Evolutionary conservation across 2,888 invertebrate genomes (phyloP).

Genomic region (Tetranychus truncatus): DNA sequence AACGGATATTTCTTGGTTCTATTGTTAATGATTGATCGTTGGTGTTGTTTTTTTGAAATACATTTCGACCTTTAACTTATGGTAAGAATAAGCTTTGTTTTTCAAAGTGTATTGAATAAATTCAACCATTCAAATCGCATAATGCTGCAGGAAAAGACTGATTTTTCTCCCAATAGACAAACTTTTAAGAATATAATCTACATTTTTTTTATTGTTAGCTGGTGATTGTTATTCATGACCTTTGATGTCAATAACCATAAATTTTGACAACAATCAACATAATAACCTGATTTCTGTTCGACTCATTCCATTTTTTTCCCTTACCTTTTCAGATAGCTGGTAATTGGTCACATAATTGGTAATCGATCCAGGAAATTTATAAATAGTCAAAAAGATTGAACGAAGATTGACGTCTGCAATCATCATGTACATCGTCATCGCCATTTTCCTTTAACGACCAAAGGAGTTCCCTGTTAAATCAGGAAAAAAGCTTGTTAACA

Average conservation of each 20-base stretch:
- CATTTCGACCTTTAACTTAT: too few relatives aligned
- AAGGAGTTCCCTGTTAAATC: not conserved
- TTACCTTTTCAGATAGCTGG: not conserved
- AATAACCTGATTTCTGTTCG: not conserved
- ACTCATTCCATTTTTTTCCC: not conserved
- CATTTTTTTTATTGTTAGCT: too few relatives aligned
- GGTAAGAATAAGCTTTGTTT: too few relatives aligned
- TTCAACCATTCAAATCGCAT: too few relatives aligned
- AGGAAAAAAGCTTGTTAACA: not conserved
- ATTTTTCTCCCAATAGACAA: too few relatives aligned
- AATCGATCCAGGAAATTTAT: not conserved
- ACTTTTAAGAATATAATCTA: too few relatives aligned
- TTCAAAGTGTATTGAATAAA: too few relatives aligned
- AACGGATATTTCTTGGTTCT: too few relatives aligned
- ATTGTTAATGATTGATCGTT: too few relatives aligned
- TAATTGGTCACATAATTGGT: not conserved
- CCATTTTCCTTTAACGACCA: not conserved
- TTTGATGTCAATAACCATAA: not conserved
- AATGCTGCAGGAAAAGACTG: too few relatives aligned
- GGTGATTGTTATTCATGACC: not conserved
- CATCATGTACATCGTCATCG: not conserved
- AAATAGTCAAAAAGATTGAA: not conserved
- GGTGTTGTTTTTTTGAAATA: too few relatives aligned
- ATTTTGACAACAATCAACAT: not conserved
- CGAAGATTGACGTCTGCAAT: not conserved